These are phyloP conservation scores for Sorex araneus DNA, from an alignment of 2,113 vertebrate species.

Conservation along the genomic window DNA sequence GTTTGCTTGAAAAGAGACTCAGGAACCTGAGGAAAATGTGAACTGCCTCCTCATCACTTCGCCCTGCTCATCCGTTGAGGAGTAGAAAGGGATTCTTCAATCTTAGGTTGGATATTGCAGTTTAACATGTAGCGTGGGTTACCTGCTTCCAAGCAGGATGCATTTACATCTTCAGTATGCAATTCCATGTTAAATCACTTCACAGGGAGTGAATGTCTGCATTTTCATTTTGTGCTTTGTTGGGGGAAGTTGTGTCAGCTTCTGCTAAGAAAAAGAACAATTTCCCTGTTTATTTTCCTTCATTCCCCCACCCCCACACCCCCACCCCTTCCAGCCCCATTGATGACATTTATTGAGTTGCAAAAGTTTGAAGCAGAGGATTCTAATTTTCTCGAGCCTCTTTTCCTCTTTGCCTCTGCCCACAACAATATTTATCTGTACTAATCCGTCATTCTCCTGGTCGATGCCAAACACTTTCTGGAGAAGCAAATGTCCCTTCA, in stretches of 20 bases:
- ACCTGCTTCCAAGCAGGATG: background rate
- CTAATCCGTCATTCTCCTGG: constrained; percentile 58
- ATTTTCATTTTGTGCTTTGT: background rate
- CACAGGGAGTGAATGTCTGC: background rate
- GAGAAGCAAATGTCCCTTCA: constrained; percentile 70
- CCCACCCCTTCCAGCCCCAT: background rate
- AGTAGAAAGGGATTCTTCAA: constrained; percentile 35
- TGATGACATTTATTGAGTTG: constrained; percentile 15
- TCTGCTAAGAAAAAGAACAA: background rate
- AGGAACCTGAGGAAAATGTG: background rate
- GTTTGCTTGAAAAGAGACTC: background rate
- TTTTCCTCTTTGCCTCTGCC: background rate
- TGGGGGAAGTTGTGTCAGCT: background rate
- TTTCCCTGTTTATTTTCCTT: background rate
- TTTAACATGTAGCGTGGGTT: background rate
- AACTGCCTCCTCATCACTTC: background rate
- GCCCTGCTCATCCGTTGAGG: background rate
- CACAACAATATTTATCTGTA: constrained; percentile 58
- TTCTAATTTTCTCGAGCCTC: background rate
- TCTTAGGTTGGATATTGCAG: background rate
- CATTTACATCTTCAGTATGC: no score
- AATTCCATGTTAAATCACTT: no score
- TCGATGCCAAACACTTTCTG: constrained; percentile 47
- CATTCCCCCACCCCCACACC: background rate
- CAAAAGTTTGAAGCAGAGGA: constrained; percentile 17